Evolutionary conservation across 2,888 invertebrate species (phyloP).

Genomic region (Keiferia lycopersicella): DNA sequence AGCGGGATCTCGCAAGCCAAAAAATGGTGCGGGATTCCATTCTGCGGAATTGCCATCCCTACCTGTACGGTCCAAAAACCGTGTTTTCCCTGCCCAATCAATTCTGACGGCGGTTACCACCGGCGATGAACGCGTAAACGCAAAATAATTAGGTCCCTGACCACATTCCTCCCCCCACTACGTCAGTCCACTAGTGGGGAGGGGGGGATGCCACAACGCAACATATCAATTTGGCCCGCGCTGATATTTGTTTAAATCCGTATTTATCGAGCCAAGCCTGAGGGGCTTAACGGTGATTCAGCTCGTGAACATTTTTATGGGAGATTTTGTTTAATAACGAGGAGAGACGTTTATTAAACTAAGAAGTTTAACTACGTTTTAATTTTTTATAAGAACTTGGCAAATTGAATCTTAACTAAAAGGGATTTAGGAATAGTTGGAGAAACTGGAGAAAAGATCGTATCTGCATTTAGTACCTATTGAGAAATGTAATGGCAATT

Average conservation of each 20-base stretch:
- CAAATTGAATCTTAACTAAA: no score
- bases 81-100: conserved; percentile 13
- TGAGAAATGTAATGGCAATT: no score
- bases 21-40: no score
- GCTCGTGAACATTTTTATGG: not conserved
- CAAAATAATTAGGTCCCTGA: conserved; percentile 32
- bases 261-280: not conserved
- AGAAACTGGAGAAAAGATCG: no score
- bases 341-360: no score
- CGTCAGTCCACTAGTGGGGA: not conserved
- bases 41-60: no score
- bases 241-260: conserved; percentile 28
- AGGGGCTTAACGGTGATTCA: not conserved
- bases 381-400: no score
- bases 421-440: no score
- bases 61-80: not conserved
- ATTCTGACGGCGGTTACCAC: not conserved
- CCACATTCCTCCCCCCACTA: conserved; percentile 23
- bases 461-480: no score
- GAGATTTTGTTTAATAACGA: not conserved
- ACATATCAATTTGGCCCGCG: conserved; percentile 31
- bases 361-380: no score
- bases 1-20: no score
- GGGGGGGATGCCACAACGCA: conserved; percentile 31
- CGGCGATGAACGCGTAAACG: conserved; percentile 25